Base-by-base conservation (phyloP, 2,888 invertebrate genomes). In the Cataglyphis livida region DNA sequence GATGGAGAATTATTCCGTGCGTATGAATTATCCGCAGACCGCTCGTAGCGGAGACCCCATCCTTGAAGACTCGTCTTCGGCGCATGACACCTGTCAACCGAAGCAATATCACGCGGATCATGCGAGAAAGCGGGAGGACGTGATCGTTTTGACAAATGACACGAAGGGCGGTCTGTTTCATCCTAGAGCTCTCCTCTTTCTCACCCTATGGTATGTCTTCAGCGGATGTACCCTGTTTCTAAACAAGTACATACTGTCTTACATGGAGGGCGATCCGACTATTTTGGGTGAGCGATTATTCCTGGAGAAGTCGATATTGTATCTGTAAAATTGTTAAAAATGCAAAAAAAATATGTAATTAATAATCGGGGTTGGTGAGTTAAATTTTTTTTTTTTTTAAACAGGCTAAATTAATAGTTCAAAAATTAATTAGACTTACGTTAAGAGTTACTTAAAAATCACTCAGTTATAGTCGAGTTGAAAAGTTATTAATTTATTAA, bases 221-320 rank as follows among this genome's bases (percentile, higher is more conserved):
- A 97, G 97, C 93, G 97, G 96, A 10, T 97, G 96, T 92, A 97
- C 97, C 1, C 95, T 97, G 73, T 97, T 97, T 94, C 95, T 97
- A 84, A 97, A 97, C 94, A 97, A 97, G 93, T 97, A 97, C 92
- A 97, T 97, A 91, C 95, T 97, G 83, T 96, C 97, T 0, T 97
- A 96, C 90, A 95, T 97, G 93, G 95, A 96, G 93, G 97, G 97
- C 66, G 97, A 97, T 94, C 97, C 97, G 25, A 96, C 97, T 76
- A 95, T 97, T 84, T 94, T 97, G 93, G 97, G 97, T 97, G 95
- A 95, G 93, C 76, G 44, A 48, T 35, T 38, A 35, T 81, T 84
- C 65, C 78, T 7, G 18, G 7, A 7, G n/a, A 25, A 35, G 0
- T 15, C 32, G 15, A n/a, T 51, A 10, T 10, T 68, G 28, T 48